Evolutionary conservation across 53 echinoderm and acorn worm species (phyloP).

Genomic region (Zoroaster sp.): DNA sequence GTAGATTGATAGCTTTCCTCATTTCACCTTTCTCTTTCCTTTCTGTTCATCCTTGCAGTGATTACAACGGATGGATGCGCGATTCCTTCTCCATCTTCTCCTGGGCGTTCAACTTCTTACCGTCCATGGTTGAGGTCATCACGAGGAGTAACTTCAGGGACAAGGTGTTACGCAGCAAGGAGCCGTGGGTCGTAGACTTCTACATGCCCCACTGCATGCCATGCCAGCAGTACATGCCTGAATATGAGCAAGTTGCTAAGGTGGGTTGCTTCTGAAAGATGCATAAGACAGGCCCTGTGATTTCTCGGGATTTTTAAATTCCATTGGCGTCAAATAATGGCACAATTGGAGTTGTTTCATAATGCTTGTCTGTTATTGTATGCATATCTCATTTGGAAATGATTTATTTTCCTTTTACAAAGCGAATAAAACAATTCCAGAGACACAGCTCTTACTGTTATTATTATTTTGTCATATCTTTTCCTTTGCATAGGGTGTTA

Average conservation of each 20-base stretch:
- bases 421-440: too few relatives aligned
- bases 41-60: conserved; percentile 37
- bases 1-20: neutral
- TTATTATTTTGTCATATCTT: neutral
- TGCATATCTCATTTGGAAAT: too few relatives aligned
- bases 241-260: conserved; percentile 84
- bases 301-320: too few relatives aligned
- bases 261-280: conserved; percentile 53
- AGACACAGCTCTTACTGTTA: neutral
- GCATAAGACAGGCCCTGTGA: too few relatives aligned
- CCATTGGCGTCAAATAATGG: too few relatives aligned
- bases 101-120: conserved; percentile 87
- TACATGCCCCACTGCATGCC: conserved; percentile 95
- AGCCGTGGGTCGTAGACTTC: conserved; percentile 94
- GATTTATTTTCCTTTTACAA: too few relatives aligned
- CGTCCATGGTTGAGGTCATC: conserved; percentile 75
- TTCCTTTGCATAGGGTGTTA: conserved; percentile 64
- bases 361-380: too few relatives aligned
- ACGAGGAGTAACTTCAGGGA: conserved; percentile 78
- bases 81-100: conserved; percentile 80
- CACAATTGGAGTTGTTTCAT: too few relatives aligned
- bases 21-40: neutral
- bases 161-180: conserved; percentile 77
- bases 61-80: conserved; percentile 84
- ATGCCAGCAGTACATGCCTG: conserved; percentile 83